A percentile compares a stretch with the other conserved stretches of the same genome.
Conservation (phyloP, 2,113 vertebrate species). For the Megaceryle maxima region DNA sequence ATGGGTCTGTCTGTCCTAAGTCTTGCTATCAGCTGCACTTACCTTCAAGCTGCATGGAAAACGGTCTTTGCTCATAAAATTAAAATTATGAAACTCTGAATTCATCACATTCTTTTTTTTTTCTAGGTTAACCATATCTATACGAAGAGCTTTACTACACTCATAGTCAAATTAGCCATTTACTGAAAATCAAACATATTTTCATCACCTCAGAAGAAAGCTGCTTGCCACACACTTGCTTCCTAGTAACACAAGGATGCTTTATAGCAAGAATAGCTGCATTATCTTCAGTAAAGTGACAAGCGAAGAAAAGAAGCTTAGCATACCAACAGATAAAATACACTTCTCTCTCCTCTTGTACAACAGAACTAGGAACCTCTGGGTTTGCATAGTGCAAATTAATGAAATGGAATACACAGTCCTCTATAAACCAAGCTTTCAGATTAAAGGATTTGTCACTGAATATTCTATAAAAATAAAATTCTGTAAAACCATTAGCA, state of each 20-base stretch:
- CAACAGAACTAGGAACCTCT: conserved; percentile 40
- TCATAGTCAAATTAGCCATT: neutral
- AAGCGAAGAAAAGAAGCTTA: conserved; percentile 54
- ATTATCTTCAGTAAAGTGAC: neutral
- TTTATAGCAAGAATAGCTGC: neutral
- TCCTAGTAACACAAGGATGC: neutral
- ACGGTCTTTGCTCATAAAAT: neutral
- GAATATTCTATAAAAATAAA: conserved; percentile 46
- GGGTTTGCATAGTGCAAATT: conserved; percentile 44
- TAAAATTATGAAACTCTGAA: neutral
- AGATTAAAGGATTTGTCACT: conserved; percentile 62
- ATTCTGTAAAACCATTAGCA: neutral
- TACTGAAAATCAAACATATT: neutral
- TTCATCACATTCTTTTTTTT: neutral
- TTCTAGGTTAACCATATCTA: neutral
- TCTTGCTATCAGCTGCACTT: neutral
- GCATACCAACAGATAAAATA: conserved; percentile 49
- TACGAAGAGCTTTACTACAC: neutral
- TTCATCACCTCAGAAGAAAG: neutral
- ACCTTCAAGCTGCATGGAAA: neutral
- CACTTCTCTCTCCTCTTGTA: conserved; percentile 21
- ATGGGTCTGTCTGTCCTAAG: rapidly evolving
- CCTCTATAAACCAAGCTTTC: conserved; percentile 43
- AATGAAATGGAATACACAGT: conserved; percentile 47
- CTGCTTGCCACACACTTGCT: neutral